These are phyloP conservation scores for Rhinogobius similis DNA, from an alignment of 2,113 vertebrate species.

Conservation along the genomic window DNA sequence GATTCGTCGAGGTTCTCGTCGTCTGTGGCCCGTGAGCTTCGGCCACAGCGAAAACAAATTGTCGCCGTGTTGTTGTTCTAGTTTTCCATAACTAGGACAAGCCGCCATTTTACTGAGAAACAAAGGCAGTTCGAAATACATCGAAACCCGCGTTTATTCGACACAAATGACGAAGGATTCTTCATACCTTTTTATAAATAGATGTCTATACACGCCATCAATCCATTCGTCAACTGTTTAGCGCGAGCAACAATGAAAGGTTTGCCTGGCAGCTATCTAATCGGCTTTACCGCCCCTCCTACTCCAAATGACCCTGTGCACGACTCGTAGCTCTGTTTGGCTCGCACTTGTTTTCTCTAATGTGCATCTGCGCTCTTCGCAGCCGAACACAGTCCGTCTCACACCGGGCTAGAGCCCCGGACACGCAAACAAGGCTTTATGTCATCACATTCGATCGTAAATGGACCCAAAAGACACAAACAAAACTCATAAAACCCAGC, in stretches of 20 bases:
- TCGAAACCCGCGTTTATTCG: conserved; percentile 39
- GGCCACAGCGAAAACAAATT: conserved; percentile 21
- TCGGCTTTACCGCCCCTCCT: conserved; percentile 76
- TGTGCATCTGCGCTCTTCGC: conserved; percentile 30
- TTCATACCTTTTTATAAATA: conserved; percentile 53
- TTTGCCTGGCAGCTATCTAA: conserved; percentile 65
- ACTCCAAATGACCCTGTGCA: conserved; percentile 71
- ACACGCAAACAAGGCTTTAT: neutral
- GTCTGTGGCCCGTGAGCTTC: neutral
- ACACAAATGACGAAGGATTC: conserved; percentile 33
- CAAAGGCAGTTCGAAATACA: conserved; percentile 60
- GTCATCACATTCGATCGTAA: neutral
- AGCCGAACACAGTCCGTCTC: conserved; percentile 1
- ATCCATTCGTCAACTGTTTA: conserved; percentile 51
- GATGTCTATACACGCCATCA: conserved; percentile 38
- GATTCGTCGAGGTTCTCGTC: neutral
- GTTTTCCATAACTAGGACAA: conserved; percentile 78
- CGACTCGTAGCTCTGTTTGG: conserved; percentile 57
- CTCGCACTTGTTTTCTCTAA: conserved; percentile 43
- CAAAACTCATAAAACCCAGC: conserved; percentile 32
- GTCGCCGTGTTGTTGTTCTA: conserved; percentile 69
- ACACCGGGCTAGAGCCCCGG: neutral
- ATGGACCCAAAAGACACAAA: conserved; percentile 22
- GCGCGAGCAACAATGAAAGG: conserved; percentile 60
- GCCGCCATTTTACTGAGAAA: conserved; percentile 83